phyloP scores from a whole-genome alignment of 2,888 invertebrate genomes.

The Cataglyphis altisquamis region DNA sequence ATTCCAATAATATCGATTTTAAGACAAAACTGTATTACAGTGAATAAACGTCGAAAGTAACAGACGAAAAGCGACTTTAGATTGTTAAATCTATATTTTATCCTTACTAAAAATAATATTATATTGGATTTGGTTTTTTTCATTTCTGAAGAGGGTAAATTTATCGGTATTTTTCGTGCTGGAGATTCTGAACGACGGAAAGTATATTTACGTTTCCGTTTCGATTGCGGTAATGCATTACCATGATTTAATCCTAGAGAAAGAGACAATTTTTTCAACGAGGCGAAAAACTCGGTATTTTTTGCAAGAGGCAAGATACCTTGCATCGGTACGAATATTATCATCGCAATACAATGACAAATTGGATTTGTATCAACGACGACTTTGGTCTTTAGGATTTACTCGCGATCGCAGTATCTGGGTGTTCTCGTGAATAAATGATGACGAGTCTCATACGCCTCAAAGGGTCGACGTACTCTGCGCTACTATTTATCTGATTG shows the following conservation, averaged over 20 bases:
- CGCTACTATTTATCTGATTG: conserved; percentile 36
- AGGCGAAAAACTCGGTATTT: conserved; percentile 12
- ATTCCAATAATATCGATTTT: background rate
- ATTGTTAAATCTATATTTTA: background rate
- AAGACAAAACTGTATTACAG: background rate
- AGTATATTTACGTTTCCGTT: conserved; percentile 33
- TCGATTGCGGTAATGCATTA: conserved; percentile 42
- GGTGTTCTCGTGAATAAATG: conserved; percentile 55
- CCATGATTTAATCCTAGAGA: conserved; percentile 21
- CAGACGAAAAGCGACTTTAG: background rate
- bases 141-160: background rate
- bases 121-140: conserved; percentile 1
- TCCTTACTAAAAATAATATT: conserved; percentile 7
- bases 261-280: conserved; percentile 42
- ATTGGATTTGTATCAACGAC: conserved; percentile 46
- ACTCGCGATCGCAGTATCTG: conserved; percentile 41
- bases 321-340: conserved; percentile 30
- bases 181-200: conserved; percentile 17
- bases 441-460: conserved; percentile 43
- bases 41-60: background rate
- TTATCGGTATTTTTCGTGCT: conserved; percentile 7
- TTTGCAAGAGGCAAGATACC: background rate
- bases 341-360: conserved; percentile 14
- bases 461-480: conserved; percentile 47
- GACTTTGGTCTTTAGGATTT: conserved; percentile 39